Percentiles rank a stretch among this genome's conserved stretches.
Evolutionary conservation across 2,888 invertebrate genomes (phyloP).

Genomic region (Rhynchonema sp.): DNA sequence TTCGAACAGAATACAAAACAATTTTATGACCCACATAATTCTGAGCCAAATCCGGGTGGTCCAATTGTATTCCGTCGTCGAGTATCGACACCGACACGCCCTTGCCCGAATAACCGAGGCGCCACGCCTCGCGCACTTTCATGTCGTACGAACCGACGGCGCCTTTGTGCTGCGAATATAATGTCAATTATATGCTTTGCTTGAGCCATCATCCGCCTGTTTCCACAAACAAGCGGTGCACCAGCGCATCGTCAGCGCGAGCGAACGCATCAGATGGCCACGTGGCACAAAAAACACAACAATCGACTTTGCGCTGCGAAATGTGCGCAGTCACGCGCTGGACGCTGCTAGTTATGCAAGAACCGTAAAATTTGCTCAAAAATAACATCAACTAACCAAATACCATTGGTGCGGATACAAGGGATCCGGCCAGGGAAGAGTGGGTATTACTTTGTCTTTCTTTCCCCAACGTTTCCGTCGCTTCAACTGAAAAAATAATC

Average conservation of each 20-base stretch:
- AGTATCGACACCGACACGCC: slow-evolving; percentile 88
- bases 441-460: background rate
- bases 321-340: background rate
- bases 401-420: slow-evolving; percentile 29
- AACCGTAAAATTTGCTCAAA: background rate
- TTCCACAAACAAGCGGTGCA: background rate
- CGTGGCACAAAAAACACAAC: no score
- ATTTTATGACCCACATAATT: slow-evolving; percentile 78
- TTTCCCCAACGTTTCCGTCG: background rate
- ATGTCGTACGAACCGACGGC: slow-evolving; percentile 86
- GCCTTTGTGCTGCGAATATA: slow-evolving; percentile 54
- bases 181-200: background rate
- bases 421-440: slow-evolving; percentile 25
- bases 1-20: no score
- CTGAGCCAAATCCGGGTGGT: slow-evolving; percentile 68
- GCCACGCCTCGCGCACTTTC: slow-evolving; percentile 88
- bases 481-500: no score
- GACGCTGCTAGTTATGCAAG: background rate
- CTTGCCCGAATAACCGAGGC: slow-evolving; percentile 84
- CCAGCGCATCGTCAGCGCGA: no score
- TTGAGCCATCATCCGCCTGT: background rate
- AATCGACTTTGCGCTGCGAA: no score
- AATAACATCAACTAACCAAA: slow-evolving; percentile 18
- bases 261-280: no score
- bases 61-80: slow-evolving; percentile 81